These are phyloP conservation scores for Plectropomus leopardus DNA, from an alignment of 2,113 vertebrate species.

Conservation along the genomic window DNA sequence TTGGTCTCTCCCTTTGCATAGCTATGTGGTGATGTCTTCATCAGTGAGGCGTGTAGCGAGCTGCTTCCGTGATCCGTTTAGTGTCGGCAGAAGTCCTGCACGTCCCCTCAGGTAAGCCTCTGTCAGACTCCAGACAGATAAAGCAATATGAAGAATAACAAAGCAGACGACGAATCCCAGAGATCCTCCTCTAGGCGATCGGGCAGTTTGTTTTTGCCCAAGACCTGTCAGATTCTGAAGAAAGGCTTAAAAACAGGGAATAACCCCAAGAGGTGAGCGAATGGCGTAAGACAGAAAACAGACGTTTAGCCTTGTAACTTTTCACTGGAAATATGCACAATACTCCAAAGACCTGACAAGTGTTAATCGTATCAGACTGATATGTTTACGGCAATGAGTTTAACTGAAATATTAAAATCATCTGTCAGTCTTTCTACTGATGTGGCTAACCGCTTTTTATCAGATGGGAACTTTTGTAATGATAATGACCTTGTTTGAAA, in stretches of 20 bases:
- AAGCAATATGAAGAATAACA: slow-evolving; percentile 73
- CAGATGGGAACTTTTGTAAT: slow-evolving; percentile 7
- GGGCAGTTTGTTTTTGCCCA: slow-evolving; percentile 60
- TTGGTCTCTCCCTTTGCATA: slow-evolving; percentile 76
- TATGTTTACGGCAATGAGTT: background rate
- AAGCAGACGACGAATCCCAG: slow-evolving; percentile 65
- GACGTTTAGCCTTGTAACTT: slow-evolving; percentile 25
- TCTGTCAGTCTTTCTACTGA: background rate
- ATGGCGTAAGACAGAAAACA: slow-evolving; percentile 44
- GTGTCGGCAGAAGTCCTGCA: slow-evolving; percentile 61
- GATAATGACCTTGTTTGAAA: slow-evolving; percentile 54
- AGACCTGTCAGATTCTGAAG: slow-evolving; percentile 69
- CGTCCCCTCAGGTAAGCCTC: slow-evolving; percentile 76
- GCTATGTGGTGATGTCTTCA: slow-evolving; percentile 75
- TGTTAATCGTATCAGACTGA: slow-evolving; percentile 15
- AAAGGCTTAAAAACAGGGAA: slow-evolving; percentile 45
- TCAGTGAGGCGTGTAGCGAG: slow-evolving; percentile 66
- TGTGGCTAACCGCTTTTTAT: background rate
- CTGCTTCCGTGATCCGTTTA: slow-evolving; percentile 70
- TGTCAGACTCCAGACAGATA: slow-evolving; percentile 78
- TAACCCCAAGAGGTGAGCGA: slow-evolving; percentile 52
- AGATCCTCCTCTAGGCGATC: slow-evolving; percentile 66
- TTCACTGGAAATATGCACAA: slow-evolving; percentile 38
- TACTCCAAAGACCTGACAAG: background rate
- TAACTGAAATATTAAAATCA: background rate